Conservation (phyloP, 2,888 invertebrate genomes). For the Drosophila anomalata region DNA sequence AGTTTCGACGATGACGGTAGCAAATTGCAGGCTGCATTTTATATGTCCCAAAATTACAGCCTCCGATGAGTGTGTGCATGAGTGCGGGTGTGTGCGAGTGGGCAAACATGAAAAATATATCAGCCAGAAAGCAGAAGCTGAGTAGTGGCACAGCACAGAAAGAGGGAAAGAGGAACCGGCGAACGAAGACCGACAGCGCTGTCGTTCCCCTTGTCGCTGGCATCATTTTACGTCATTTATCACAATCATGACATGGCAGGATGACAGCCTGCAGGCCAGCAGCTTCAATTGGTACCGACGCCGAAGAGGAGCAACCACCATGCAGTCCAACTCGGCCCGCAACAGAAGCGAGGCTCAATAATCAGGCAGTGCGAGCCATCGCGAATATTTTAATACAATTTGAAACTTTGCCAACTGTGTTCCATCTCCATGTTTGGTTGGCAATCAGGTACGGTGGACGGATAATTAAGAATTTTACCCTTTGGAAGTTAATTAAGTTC, state of each 20-base stretch:
- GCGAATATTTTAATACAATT: constrained; percentile 59
- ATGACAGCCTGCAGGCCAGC: constrained; percentile 52
- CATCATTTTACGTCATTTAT: constrained; percentile 79
- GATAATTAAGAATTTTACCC: constrained; percentile 53
- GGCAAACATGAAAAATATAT: constrained; percentile 44
- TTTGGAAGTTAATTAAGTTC: constrained; percentile 20
- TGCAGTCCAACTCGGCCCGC: constrained; percentile 20
- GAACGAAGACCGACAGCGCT: constrained; percentile 66
- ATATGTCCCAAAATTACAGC: constrained; percentile 72
- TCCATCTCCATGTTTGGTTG: constrained; percentile 36
- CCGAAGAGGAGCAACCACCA: constrained; percentile 17
- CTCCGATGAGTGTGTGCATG: constrained; percentile 25
- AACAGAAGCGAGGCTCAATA: constrained; percentile 27
- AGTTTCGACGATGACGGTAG: constrained; percentile 22
- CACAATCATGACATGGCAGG: constrained; percentile 73
- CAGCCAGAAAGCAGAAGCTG: constrained; percentile 15
- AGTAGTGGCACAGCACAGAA: not conserved
- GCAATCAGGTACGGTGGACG: constrained; percentile 62
- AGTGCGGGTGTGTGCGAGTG: constrained; percentile 13
- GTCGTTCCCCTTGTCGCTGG: constrained; percentile 70
- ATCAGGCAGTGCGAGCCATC: constrained; percentile 39
- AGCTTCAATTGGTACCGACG: constrained; percentile 30
- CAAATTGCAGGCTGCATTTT: constrained; percentile 76
- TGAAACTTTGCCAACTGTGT: constrained; percentile 22
- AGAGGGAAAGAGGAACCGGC: constrained; percentile 25